phyloP scores from a whole-genome alignment of 2,797 vertebrate genomes.

The Cephalopachus bancanus region DNA sequence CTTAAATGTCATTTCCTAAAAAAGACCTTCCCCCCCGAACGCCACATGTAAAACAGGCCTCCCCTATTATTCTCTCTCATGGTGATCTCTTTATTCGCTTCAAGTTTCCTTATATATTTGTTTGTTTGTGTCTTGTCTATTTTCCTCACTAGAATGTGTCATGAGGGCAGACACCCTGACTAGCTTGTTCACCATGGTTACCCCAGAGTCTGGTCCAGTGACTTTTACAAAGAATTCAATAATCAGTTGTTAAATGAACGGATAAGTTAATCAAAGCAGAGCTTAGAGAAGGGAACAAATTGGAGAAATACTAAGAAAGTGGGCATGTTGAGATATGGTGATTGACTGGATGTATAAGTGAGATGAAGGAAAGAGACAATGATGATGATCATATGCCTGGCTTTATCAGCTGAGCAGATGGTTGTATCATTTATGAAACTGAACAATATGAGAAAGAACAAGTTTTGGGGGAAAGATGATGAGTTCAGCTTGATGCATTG shows the following conservation, averaged over 20 bases:
- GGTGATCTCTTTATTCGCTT: neutral
- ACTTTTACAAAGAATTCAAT: conserved; percentile 18
- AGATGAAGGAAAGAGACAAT: neutral
- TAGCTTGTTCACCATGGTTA: conserved; percentile 8
- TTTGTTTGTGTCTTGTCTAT: conserved; percentile 48
- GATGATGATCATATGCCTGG: neutral
- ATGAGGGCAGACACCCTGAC: neutral
- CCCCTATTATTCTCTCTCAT: neutral
- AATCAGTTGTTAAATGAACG: conserved; percentile 5
- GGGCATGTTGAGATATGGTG: neutral
- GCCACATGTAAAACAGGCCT: neutral
- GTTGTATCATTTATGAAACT: neutral
- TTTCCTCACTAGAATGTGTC: neutral
- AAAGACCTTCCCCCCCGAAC: neutral
- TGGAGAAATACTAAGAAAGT: conserved; percentile 21
- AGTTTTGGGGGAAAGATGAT: neutral
- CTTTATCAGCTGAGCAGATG: neutral
- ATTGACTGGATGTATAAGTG: neutral
- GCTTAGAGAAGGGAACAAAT: neutral
- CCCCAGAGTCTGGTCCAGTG: neutral
- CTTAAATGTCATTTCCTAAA: neutral
- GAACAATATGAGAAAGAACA: neutral
- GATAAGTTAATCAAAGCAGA: neutral
- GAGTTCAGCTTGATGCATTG: neutral
- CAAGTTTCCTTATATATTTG: neutral